phyloP scores from a whole-genome alignment of 2,113 vertebrate genomes.

The Taxidea taxus region DNA sequence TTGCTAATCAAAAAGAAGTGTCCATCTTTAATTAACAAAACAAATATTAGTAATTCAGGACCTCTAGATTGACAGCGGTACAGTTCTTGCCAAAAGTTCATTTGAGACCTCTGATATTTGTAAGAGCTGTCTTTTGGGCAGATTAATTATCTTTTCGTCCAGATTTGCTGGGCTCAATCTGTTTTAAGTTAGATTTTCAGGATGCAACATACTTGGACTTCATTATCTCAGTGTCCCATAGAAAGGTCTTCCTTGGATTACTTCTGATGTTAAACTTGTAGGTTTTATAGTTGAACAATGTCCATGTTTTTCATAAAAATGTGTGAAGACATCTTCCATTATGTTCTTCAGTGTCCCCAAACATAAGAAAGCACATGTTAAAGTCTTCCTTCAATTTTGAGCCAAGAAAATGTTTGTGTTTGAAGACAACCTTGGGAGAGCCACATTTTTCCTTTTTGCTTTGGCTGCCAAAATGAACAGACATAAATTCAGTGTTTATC shows the following conservation, averaged over 20 bases:
- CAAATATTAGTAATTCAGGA: background rate
- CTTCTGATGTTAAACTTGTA: background rate
- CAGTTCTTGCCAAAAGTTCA: background rate
- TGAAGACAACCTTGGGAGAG: slow-evolving; percentile 56
- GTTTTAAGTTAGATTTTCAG: slow-evolving; percentile 17
- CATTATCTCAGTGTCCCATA: slow-evolving; percentile 2
- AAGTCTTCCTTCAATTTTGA: slow-evolving; percentile 34
- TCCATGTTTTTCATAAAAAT: slow-evolving; percentile 14
- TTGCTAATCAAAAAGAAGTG: background rate
- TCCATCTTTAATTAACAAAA: slow-evolving; percentile 13
- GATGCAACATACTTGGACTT: background rate
- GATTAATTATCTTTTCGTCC: slow-evolving; percentile 40
- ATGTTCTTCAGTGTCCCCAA: slow-evolving; percentile 39
- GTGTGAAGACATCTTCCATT: slow-evolving; percentile 27
- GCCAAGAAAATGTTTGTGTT: slow-evolving; percentile 51
- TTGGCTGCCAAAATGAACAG: slow-evolving; percentile 57
- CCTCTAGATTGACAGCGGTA: background rate
- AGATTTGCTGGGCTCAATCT: background rate
- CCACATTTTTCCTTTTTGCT: slow-evolving; percentile 29
- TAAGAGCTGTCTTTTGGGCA: slow-evolving; percentile 16
- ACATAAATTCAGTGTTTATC: slow-evolving; percentile 66
- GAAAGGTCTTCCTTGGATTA: slow-evolving; percentile 36
- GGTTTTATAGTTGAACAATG: slow-evolving; percentile 39
- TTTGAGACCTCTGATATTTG: background rate
- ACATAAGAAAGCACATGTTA: slow-evolving; percentile 50